Base-by-base conservation (phyloP, 2,888 invertebrate genomes). In the Axea sp. region DNA sequence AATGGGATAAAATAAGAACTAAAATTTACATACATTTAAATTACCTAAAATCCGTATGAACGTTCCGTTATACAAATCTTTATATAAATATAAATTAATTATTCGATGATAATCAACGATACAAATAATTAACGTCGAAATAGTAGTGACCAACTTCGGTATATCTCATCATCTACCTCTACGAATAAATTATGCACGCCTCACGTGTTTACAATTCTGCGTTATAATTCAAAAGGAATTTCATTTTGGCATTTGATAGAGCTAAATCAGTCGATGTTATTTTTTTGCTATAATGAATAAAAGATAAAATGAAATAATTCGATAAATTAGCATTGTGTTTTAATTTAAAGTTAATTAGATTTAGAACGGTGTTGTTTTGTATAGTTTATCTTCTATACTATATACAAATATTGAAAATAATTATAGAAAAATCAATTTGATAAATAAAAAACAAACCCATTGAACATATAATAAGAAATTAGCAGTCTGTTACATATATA, bases 111-210 rank as follows among this genome's bases (percentile, higher is more conserved):
- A 47, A 47, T 60, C 47, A 39, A 62, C 22, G 22, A 51, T 22
- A 39, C 41, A 31, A 51, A 31, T 39, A 51, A 49, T 33, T 30
- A 30, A 9, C 35, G 28, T 24, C 14, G 28, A 37, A 28, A 60
- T 26, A 47, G 37, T 28, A 15, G 28, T 37, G 47, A 30, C 6
- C 14, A 60, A 60, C 62, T 51, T 39, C 62, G 39, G 51, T 62
- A 49, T 33, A 62, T 41, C 49, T 62, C 62, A 31, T 62, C 49
- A 51, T 41, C 41, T 62, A 6, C 35, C 60, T 31, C 39, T 51
- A 24, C 41, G 62, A 62, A 62, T 62, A 62, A 62, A 62, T 62
- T 62, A 62, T 62, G 62, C 62, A 62, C 60, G 49, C 60, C 60
- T 62, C 60, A 49, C 60, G 49, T 62, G 49, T 39, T 49, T 62